Conservation (phyloP, 1,140 invertebrate species). For the Anastatus disparis region DNA sequence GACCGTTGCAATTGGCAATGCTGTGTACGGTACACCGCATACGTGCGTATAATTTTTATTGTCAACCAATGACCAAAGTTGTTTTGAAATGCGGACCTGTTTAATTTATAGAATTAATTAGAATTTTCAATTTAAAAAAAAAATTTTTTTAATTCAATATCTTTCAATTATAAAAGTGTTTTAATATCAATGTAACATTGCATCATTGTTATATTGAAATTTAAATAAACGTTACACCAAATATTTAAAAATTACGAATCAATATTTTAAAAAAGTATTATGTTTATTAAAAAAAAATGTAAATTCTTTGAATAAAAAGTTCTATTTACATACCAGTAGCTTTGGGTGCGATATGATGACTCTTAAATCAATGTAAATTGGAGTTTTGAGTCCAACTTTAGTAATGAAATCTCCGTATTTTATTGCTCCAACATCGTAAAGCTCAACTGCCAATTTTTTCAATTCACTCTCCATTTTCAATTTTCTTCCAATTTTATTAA, state of each 20-base stretch:
- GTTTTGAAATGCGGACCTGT: constrained; percentile 73
- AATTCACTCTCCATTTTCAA: constrained; percentile 57
- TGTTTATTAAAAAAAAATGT: constrained; percentile 20
- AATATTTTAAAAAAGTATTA: too few species aligned
- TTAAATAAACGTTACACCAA: too few species aligned
- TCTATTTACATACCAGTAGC: constrained; percentile 86
- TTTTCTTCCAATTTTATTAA: too few species aligned
- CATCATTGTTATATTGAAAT: constrained; percentile 5
- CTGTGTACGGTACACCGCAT: constrained; percentile 98
- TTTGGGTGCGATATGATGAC: constrained; percentile 88
- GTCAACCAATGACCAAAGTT: constrained; percentile 71
- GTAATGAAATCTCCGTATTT: constrained; percentile 93
- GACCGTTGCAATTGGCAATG: constrained; percentile 91
- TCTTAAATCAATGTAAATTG: constrained; percentile 94
- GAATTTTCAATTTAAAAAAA: too few species aligned
- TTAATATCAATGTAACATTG: not conserved
- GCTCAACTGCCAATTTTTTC: constrained; percentile 66
- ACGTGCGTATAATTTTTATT: constrained; percentile 75
- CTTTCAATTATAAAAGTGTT: not conserved
- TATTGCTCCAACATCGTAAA: constrained; percentile 77
- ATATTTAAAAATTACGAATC: too few species aligned
- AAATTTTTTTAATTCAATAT: too few species aligned
- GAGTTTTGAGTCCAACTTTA: constrained; percentile 91
- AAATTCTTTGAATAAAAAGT: too few species aligned
- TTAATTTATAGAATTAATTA: constrained; percentile 23